These are phyloP conservation scores for Alsophila aescularia DNA, from an alignment of 2,888 invertebrate species.

Conservation along the genomic window DNA sequence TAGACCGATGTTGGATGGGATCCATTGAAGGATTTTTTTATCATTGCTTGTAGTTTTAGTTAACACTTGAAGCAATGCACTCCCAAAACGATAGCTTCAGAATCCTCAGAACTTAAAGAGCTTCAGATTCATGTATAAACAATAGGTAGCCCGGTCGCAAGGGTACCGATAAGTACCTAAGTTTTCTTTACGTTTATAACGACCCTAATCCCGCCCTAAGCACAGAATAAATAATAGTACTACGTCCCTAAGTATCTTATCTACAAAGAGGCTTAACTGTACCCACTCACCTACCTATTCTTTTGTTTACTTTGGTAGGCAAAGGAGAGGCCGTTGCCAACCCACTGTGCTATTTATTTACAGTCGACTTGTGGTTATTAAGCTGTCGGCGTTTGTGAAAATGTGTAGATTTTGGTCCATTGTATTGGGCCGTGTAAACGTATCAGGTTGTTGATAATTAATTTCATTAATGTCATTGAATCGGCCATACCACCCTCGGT, in stretches of 20 bases:
- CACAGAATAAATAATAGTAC: too few species aligned
- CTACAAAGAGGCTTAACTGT: slow-evolving; percentile 14
- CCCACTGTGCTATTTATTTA: background rate
- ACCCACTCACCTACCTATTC: background rate
- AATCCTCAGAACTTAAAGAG: background rate
- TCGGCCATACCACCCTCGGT: too few species aligned
- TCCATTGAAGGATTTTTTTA: too few species aligned
- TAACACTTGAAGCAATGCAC: background rate
- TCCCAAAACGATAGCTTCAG: background rate
- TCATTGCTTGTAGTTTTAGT: too few species aligned
- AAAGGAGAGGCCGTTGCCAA: background rate
- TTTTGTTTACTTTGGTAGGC: background rate
- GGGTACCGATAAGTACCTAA: background rate
- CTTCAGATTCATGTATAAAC: background rate
- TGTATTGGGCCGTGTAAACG: background rate
- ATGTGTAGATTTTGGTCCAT: background rate
- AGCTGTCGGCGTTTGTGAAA: background rate
- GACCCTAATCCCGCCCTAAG: slow-evolving; percentile 7
- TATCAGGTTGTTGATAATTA: background rate
- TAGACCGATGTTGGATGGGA: too few species aligned
- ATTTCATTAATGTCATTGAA: background rate
- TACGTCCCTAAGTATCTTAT: background rate
- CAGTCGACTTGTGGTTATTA: background rate
- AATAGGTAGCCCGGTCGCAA: background rate
- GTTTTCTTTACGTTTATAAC: slow-evolving; percentile 18